Base-by-base conservation (phyloP, 1,140 invertebrate genomes). In the Hycleus phaleratus region DNA sequence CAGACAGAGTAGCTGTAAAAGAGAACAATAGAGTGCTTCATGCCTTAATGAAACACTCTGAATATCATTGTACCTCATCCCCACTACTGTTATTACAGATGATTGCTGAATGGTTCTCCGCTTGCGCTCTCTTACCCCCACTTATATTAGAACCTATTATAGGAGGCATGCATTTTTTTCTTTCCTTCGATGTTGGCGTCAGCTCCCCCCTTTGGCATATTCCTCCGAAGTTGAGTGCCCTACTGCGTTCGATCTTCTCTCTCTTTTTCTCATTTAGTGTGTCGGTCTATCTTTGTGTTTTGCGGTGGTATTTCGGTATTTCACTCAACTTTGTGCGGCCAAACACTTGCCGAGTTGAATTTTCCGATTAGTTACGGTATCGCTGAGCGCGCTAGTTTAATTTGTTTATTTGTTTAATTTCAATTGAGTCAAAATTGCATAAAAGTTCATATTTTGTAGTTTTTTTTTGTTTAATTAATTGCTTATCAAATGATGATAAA, bases 11-110 rank as follows among this genome's bases (percentile, higher is more conserved):
- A 32, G 44, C 53, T 10, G 56, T 58, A 53, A 60, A 44, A 38
- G 7, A 52, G 47, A 62, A 64, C 64, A 64, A 66, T 64, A 62
- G 62, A 61, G 62, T 61, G 60, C 61, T 32, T 32, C 32, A 3
- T 32, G 32, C 4, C 32, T 32, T 4, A 7, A 32, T 32, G 32
- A 32, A 32, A 32, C 62, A 61, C 51, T 39, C 26, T 32, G 50
- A 58, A 54, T 63, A 57, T 63, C 61, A 56, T 56, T 39, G 43
- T 44, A 56, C 51, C 11, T 43, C 26, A 49, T 52, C 43, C 43
- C 26, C 40, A 49, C 26, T 18, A 56, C 59, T 56, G 59, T 66
- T 62, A 59, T 56, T 56, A 62, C 56, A 61, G 64, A 32, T 32
- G 32, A 7, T 32, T 32, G 4, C 32, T 25, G 11, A 45, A 25